A percentile compares a stretch with the other conserved stretches of the same genome.
Conservation (phyloP, 2,888 invertebrate genomes). For the Cotesia congregata region DNA sequence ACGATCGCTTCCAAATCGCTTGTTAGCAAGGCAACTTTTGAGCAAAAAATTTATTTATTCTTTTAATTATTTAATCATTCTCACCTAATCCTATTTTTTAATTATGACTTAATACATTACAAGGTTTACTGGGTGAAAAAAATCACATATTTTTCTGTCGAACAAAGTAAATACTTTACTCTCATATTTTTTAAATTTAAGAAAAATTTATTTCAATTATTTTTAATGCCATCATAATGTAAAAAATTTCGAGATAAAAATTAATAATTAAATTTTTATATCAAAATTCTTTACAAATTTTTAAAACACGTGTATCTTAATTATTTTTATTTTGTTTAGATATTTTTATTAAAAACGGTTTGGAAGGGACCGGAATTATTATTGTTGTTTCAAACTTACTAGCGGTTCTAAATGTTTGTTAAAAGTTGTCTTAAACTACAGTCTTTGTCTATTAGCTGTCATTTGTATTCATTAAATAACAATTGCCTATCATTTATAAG, state of each 20-base stretch:
- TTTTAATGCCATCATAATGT: conserved; percentile 5
- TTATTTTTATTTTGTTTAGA: not conserved
- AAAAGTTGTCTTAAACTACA: conserved; percentile 67
- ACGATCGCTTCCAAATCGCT: conserved; percentile 53
- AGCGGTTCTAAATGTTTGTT: conserved; percentile 63
- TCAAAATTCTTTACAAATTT: too few relatives aligned
- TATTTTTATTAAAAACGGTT: conserved; percentile 52
- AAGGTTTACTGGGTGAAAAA: conserved; percentile 38
- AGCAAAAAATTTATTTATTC: conserved; percentile 58
- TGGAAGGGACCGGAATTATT: conserved; percentile 57
- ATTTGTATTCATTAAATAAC: conserved; percentile 49
- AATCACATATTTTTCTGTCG: conserved; percentile 27
- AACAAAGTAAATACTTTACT: conserved; percentile 16
- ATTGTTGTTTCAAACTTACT: conserved; percentile 51
- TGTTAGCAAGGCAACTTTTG: conserved; percentile 64
- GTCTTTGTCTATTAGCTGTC: conserved; percentile 62
- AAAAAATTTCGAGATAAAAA: conserved; percentile 9
- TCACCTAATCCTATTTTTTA: conserved; percentile 44
- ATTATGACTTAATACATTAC: conserved; percentile 47
- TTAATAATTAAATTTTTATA: too few relatives aligned
- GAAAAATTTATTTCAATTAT: not conserved
- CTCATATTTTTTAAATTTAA: not conserved
- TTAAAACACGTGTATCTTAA: too few relatives aligned
- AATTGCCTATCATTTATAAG: conserved; percentile 37
- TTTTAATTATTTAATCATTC: conserved; percentile 42